Base-by-base conservation (phyloP, 2,797 vertebrate species). In the Notamacropus eugenii region DNA sequence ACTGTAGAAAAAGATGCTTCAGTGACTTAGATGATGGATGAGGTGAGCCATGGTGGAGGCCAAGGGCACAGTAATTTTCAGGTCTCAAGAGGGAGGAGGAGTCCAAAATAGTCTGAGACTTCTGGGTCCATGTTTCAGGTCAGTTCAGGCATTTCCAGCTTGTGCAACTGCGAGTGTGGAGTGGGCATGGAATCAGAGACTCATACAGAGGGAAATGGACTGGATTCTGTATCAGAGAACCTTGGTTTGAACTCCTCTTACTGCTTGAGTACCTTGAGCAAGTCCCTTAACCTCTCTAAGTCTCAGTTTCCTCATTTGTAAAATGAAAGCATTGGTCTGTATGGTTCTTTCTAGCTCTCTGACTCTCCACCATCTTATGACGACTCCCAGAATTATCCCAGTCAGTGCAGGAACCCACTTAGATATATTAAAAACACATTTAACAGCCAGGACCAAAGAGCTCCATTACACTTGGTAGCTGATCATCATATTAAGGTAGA, bases 401-500 rank as follows among this genome's bases (percentile, higher is more conserved):
- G 62, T 4, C 9, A 50, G 24, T 24, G 10, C 3, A 27, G 24
- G 40, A 9, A 46, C 10, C 46, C 74, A 87, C 4, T 24, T 27
- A 50, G 40, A 87, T 24, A 28, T 24, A 50, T 87, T 46, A 87
- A 50, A 91, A 91, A 28, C 55, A 67, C 40, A 87, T 56, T 5
- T 67, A 50, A 90, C 55, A 58, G 46, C 90, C 92, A 93, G 92
- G 94, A 58, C 31, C 50, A 58, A 94, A 96, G 90, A 93, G 92
- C 96, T 97, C 96, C 97, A 95, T 46, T 50, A 46, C 22, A 87
- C 40, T 46, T 82, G 40, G 40, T 46, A 82, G 40, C 4, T 87
- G 94, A 55, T 97, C 56, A 62, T 59, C 31, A 96, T 95, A 31
- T 62, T 27, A 92, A 91, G 87, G 93, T 90, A 57, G 95, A 92